A percentile compares a stretch with the other conserved stretches of the same genome.
Evolutionary conservation across 2,113 vertebrate genomes (phyloP).

Genomic region (Zosterops pallidus): DNA sequence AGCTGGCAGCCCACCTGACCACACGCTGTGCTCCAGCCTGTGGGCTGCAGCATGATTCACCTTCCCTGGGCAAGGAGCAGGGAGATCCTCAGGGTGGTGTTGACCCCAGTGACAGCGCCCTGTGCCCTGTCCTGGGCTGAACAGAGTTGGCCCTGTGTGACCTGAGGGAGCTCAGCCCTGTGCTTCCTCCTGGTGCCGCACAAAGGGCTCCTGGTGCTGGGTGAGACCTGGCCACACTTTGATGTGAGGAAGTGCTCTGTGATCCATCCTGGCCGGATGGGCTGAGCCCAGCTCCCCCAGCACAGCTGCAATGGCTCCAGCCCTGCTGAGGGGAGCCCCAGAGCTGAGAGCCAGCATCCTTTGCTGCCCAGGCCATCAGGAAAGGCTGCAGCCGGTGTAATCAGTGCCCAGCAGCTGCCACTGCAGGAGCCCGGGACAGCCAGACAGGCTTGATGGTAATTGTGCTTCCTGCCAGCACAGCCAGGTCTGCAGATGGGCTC

Average conservation of each 20-base stretch:
- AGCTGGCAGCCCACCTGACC: not conserved
- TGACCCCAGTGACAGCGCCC: not conserved
- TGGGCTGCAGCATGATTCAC: fast-evolving
- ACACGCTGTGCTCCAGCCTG: fast-evolving
- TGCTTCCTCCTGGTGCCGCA: not conserved
- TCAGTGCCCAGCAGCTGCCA: not conserved
- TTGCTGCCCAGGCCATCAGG: not conserved
- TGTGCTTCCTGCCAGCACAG: not conserved
- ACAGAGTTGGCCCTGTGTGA: not conserved
- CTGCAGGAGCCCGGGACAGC: fast-evolving
- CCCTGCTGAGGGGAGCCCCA: fast-evolving
- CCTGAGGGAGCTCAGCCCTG: not conserved
- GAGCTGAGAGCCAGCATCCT: fast-evolving
- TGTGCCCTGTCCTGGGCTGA: not conserved
- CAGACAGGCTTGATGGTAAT: not conserved
- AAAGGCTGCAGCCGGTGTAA: not conserved
- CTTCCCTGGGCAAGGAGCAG: not conserved
- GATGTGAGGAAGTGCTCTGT: not conserved
- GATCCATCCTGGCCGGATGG: not conserved
- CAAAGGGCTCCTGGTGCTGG: not conserved
- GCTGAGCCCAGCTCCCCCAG: not conserved
- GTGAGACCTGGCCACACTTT: fast-evolving
- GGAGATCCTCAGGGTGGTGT: not conserved
- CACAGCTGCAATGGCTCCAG: not conserved
- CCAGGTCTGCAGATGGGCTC: not conserved